These are phyloP conservation scores for Anser cygnoides DNA, from an alignment of 2,113 vertebrate genomes.

Conservation along the genomic window DNA sequence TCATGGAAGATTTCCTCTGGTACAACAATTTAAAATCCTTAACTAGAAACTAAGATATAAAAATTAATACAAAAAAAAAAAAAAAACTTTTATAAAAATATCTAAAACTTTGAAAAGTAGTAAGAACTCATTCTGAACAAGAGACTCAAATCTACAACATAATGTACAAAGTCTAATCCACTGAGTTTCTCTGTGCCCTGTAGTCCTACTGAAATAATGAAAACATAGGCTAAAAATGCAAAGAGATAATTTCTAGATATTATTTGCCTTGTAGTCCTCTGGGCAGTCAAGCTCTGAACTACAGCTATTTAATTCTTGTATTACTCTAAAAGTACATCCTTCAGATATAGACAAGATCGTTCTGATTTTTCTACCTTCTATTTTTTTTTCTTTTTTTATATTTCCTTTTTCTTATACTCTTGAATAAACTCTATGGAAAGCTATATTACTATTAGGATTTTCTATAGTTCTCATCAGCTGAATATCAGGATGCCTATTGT, in stretches of 20 bases:
- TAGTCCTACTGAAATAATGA: background rate
- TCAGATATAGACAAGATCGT: background rate
- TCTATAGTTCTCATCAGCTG: constrained; percentile 17
- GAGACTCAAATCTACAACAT: background rate
- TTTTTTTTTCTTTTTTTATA: background rate
- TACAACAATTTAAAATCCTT: background rate
- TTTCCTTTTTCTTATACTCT: background rate
- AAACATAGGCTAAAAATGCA: constrained; percentile 6
- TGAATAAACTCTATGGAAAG: background rate
- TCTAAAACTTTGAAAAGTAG: background rate
- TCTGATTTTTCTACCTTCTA: background rate
- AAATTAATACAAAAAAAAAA: background rate
- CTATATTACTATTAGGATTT: background rate
- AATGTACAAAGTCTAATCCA: background rate
- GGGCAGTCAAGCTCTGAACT: background rate
- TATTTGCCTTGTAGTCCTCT: constrained; percentile 15
- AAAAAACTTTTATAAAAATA: background rate
- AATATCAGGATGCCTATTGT: constrained; percentile 25
- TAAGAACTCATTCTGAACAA: background rate
- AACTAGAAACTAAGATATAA: background rate
- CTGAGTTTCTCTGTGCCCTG: background rate
- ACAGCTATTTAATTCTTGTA: background rate
- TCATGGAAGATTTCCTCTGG: background rate
- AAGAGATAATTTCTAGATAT: constrained; percentile 11
- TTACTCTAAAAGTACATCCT: background rate